Evolutionary conservation across 2,113 vertebrate species (phyloP).

Genomic region (Hipposideros armiger): DNA sequence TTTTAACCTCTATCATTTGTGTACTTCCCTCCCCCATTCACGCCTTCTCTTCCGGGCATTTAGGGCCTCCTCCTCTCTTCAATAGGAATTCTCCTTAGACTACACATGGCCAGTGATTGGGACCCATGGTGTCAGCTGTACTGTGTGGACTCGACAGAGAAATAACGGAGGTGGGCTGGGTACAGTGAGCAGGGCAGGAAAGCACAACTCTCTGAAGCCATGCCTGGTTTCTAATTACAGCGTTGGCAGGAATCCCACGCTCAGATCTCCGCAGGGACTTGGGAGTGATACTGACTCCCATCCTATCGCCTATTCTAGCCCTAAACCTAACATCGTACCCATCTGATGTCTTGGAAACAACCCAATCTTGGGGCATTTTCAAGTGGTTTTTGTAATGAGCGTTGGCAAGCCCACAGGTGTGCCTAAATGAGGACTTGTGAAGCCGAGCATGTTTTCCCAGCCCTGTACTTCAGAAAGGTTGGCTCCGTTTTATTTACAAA

Average conservation of each 20-base stretch:
- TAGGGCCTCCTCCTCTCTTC: neutral
- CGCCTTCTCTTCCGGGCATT: neutral
- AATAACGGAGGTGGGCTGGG: neutral
- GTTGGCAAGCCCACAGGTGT: neutral
- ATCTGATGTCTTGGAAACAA: slow-evolving; percentile 21
- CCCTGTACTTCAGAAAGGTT: slow-evolving; percentile 25
- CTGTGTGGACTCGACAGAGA: neutral
- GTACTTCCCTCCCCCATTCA: neutral
- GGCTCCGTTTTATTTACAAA: slow-evolving; percentile 67
- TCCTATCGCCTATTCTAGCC: neutral
- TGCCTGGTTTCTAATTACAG: neutral
- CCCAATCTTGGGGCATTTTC: neutral
- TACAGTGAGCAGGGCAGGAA: neutral
- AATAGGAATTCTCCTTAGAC: neutral
- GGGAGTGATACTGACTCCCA: neutral
- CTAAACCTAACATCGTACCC: neutral
- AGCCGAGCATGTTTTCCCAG: neutral
- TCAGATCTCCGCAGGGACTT: neutral
- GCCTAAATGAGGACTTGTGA: neutral
- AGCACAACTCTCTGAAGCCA: neutral
- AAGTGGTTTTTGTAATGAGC: slow-evolving; percentile 56
- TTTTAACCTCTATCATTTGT: neutral
- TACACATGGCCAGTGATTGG: neutral
- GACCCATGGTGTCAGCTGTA: neutral
- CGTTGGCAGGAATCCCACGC: fast-evolving